Evolutionary conservation across 2,888 invertebrate species (phyloP), one percentile per base, ranked within the genome.

Genomic region (Nymphalis polychloros): DNA sequence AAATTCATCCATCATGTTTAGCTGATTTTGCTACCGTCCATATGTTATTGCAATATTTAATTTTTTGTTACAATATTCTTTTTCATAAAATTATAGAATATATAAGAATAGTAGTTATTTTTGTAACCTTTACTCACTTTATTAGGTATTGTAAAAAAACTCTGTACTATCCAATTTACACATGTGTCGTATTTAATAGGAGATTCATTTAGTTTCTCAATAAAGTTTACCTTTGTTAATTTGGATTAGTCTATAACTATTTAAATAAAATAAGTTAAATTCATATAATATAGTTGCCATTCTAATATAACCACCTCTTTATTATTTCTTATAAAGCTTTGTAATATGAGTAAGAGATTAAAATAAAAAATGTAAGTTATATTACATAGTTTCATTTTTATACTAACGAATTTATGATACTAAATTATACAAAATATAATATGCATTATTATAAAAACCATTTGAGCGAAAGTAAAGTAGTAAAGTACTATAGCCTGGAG

Each of bases 21-120:
- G n/a, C 57, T 41, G 41, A n/a, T 57, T 55, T 41, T 19, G 41
- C 19, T 35, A 41, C 57, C 57, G 57, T 57, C 57, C 57, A 57
- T 57, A 8, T 41, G 8, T 55, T 23, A 55, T 41, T 55, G 23
- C 27, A 55, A 31, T 17, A 31, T 31, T n/a, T 1, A n/a, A 10
- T 20, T 50, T 19, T 53, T 17, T 53, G 17, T 53, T 17, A 17
- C 17, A 17, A 31, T 27, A 53, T 27, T 17, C 5, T 27, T 27
- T 27, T 55, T 13, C 10, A 27, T 23, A 13, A 13, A 23, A 16
- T 55, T 23, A n/a, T 41, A 41, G 27, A 17, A 6, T 27, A 23
- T 53, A 27, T 53, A 53, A 50, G 41, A 41, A 41, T 41, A 41
- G 13, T 41, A 41, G 41, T 41, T 41, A 50, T 55, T 55, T 55